Evolutionary conservation across 1,140 invertebrate species (phyloP), one percentile per base, ranked within the genome.

Genomic region (Anagrus nilaparvatae): DNA sequence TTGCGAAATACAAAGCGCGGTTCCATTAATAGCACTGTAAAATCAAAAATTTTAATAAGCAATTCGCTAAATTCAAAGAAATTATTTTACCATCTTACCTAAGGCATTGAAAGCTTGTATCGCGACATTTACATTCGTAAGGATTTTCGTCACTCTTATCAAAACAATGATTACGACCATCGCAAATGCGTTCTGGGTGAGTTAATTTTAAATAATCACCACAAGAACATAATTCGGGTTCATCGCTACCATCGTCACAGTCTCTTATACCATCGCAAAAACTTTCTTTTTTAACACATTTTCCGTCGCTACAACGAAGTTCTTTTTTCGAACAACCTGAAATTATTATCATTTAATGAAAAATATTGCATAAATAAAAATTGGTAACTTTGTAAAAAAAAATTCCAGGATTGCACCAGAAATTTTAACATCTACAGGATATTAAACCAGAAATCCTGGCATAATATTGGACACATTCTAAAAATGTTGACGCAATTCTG

Each of bases 81-180:
- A 18, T n/a, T 21, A 18, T 31, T 14, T 5, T 16, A 23, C 24
- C 12, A 18, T 50, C 50, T 60, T 51, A 76, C 73, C 49, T 65
- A 17, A 37, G 49, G 53, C 77, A 79, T 35, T 58, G 61, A 31
- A 72, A 75, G 27, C 60, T 67, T 6, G 56, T 49, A 1, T 59
- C 58, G 12, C 64, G 73, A 56, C 82, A 84, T 13, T 66, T 61
- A 50, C 84, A 87, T 5, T 70, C 60, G 23, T 64, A 56, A 1
- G 73, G 73, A 43, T 75, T 72, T 61, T 92, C 88, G 58, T 92
- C 88, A 20, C 72, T 77, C 52, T 81, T 79, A 56, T 91, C 87
- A 30, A 70, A 67, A 55, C 89, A 93, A 56, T 91, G 78, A 18
- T 81, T 64, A 5, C 78, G 67, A 7, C 84, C 82, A 60, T 92